These are phyloP conservation scores for Nycticebus coucang DNA, from an alignment of 2,113 vertebrate species.

Conservation along the genomic window DNA sequence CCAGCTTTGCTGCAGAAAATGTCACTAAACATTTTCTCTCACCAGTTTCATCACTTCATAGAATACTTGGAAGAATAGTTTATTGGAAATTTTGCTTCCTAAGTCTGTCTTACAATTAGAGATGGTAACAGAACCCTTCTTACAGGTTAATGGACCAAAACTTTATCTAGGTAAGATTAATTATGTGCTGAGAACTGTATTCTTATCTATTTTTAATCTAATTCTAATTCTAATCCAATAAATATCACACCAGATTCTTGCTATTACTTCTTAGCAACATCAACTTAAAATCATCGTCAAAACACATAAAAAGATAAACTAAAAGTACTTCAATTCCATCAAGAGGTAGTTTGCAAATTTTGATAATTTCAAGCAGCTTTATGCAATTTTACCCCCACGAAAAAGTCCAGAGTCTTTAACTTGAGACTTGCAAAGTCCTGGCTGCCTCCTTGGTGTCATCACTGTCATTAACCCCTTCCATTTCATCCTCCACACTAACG, in stretches of 20 bases:
- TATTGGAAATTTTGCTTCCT: background rate
- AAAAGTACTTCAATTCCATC: background rate
- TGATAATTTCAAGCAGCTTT: background rate
- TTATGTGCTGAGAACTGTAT: background rate
- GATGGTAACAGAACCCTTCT: background rate
- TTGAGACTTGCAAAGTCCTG: background rate
- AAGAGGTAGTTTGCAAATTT: background rate
- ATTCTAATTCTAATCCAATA: background rate
- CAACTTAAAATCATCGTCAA: background rate
- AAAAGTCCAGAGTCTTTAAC: background rate
- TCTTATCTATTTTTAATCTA: too few relatives aligned
- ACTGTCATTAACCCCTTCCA: background rate
- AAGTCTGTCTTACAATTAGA: background rate
- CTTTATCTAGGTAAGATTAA: background rate
- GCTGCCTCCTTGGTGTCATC: background rate
- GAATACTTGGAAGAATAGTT: background rate
- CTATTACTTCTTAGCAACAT: background rate
- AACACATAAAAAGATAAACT: background rate
- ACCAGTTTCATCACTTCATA: background rate
- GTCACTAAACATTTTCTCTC: background rate
- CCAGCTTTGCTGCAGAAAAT: background rate
- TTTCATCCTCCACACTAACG: background rate
- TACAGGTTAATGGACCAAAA: background rate
- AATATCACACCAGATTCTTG: background rate
- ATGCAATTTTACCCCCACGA: background rate